Evolutionary conservation across 2,888 invertebrate genomes (phyloP), one percentile per base, ranked within the genome.

Genomic region (Drosophila recens): DNA sequence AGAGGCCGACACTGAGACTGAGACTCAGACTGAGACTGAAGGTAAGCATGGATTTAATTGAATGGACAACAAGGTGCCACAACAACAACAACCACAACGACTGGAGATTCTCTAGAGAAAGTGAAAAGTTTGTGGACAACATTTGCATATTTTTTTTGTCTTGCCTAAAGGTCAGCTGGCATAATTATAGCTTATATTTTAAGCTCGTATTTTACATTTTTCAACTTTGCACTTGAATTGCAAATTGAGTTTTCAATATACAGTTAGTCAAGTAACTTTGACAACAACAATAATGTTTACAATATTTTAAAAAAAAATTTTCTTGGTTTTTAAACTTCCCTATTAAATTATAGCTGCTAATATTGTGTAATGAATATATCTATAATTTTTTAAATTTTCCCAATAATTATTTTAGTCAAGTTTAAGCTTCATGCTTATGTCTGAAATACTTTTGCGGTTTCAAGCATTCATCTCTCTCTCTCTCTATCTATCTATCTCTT

Each of bases 81-180:
- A 43, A 45, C 15, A 46, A 43, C 56, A 34, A 34, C 20, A 36
- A 34, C 34, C 45, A 30, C 54, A 43, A 45, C n/a, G 34, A 33
- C 56, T 56, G 52, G n/a, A 27, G 48, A 34, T 64, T 48, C 48
- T 49, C 64, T 51, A 45, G 64, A 57, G 64, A 65, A 65, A 65
- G 64, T 65, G 64, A 65, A 46, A 54, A 48, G 43, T 30, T 33
- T 38, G 9, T 38, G 36, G 38, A 48, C n/a, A 38, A 52, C 10
- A 52, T 52, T 57, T 46, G 34, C 20, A 56, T 56, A 56, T 9
- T 43, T 45, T 42, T 13, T 33, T 45, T 33, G 5, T 17, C 20
- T 34, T 34, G 11, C 34, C 6, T 10, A 4, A 10, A 43, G 43
- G 33, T 56, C 56, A 45, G 34, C 43, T 13, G 10, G 10, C 33